phyloP scores from a whole-genome alignment of 2,888 invertebrate species.

The Catocala fraxini region DNA sequence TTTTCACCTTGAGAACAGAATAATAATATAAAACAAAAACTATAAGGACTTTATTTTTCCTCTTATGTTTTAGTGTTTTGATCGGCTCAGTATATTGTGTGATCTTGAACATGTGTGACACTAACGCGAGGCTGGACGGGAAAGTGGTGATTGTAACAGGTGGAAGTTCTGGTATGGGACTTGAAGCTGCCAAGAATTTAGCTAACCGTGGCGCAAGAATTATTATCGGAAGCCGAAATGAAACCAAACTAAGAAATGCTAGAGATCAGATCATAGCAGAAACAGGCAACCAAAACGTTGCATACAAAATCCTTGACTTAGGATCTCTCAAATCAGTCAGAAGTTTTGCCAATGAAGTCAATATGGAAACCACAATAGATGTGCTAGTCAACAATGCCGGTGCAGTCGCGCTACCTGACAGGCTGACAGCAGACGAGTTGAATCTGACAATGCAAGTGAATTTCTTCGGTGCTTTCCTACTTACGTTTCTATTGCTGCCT shows the following conservation, averaged over 20 bases:
- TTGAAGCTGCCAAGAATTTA: conserved; percentile 79
- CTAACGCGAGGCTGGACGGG: conserved; percentile 63
- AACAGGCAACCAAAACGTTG: conserved; percentile 69
- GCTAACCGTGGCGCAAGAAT: conserved; percentile 82
- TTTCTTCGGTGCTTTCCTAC: conserved; percentile 91
- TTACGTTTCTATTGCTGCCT: conserved; percentile 89
- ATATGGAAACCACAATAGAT: conserved; percentile 75
- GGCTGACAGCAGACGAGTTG: conserved; percentile 88
- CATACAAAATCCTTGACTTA: conserved; percentile 74
- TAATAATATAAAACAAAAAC: conserved; percentile 42
- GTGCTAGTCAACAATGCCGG: conserved; percentile 89
- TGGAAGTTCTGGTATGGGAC: conserved; percentile 77
- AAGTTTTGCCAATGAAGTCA: conserved; percentile 82
- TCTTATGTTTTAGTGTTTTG: conserved; percentile 37
- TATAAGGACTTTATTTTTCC: conserved; percentile 45
- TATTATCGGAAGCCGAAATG: conserved; percentile 84
- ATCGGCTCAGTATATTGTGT: conserved; percentile 22
- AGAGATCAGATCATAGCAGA: conserved; percentile 63
- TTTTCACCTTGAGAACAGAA: conserved; percentile 49
- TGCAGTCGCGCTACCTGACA: conserved; percentile 74
- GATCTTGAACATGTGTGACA: conserved; percentile 59
- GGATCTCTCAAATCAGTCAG: conserved; percentile 82
- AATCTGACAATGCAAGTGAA: conserved; percentile 91
- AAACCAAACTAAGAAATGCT: conserved; percentile 75
- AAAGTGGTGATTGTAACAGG: conserved; percentile 79